phyloP scores from a whole-genome alignment of 2,113 vertebrate genomes.

The Spermophilus dauricus region DNA sequence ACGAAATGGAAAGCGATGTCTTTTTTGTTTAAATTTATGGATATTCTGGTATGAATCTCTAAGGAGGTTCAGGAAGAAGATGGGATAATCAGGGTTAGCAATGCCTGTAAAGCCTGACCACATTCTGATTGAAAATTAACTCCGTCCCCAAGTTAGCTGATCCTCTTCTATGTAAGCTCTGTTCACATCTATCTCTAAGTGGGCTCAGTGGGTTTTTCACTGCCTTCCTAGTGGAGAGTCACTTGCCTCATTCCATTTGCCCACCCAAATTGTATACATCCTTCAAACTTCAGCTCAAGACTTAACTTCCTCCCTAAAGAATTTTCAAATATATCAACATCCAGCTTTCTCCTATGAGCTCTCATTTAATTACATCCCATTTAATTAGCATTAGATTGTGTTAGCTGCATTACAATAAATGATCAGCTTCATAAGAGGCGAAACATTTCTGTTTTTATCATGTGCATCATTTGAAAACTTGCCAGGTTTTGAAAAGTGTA shows the following conservation, averaged over 20 bases:
- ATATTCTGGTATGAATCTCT: neutral
- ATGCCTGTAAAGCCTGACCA: neutral
- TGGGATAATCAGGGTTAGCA: neutral
- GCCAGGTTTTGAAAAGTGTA: neutral
- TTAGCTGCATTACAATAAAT: neutral
- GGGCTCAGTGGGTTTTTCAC: neutral
- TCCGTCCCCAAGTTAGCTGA: neutral
- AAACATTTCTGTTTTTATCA: neutral
- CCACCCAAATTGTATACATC: neutral
- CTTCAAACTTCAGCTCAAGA: neutral
- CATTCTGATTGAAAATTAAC: neutral
- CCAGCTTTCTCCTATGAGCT: neutral
- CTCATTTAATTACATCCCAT: neutral
- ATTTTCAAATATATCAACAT: neutral
- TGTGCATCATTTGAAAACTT: neutral
- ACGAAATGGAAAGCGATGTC: neutral
- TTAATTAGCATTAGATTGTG: neutral
- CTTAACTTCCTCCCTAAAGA: neutral
- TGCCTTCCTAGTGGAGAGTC: neutral
- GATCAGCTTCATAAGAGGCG: neutral
- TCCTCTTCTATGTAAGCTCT: neutral
- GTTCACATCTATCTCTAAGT: neutral
- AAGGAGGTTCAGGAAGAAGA: neutral
- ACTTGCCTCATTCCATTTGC: neutral
- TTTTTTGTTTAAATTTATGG: neutral